Conservation (phyloP, 1,140 invertebrate genomes). For the Metopolophium dirhodum region DNA sequence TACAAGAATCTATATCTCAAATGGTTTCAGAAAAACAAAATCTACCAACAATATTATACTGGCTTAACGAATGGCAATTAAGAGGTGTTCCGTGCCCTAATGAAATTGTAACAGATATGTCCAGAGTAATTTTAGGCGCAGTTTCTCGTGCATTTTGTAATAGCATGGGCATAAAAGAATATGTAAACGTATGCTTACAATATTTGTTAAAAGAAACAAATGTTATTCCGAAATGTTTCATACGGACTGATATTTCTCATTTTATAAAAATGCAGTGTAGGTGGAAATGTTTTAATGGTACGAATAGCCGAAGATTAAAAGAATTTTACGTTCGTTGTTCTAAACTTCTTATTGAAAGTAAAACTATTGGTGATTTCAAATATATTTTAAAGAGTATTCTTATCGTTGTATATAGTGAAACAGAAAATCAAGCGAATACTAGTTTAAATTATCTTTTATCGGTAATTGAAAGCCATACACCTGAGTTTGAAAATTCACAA, state of each 20-base stretch:
- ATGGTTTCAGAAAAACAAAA: background rate
- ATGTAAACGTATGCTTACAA: background rate
- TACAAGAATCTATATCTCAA: background rate
- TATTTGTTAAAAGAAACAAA: background rate
- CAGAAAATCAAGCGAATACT: background rate
- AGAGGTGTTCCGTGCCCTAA: background rate
- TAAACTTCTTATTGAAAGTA: background rate
- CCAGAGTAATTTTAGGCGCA: background rate
- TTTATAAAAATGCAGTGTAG: slow-evolving; percentile 13
- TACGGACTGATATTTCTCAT: background rate
- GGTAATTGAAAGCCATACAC: background rate
- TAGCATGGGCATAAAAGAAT: background rate
- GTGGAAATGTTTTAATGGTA: background rate
- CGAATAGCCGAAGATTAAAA: background rate
- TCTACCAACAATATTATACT: background rate
- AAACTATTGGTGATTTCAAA: background rate
- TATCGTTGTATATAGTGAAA: background rate
- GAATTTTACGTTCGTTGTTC: background rate
- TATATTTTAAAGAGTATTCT: background rate
- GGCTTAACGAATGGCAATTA: background rate
- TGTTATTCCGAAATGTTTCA: slow-evolving; percentile 1
- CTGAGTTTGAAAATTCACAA: background rate
- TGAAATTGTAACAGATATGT: background rate
- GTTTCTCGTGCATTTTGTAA: background rate
- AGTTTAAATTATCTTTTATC: background rate